Evolutionary conservation across 2,113 vertebrate species (phyloP).

Genomic region (Mugil cephalus): DNA sequence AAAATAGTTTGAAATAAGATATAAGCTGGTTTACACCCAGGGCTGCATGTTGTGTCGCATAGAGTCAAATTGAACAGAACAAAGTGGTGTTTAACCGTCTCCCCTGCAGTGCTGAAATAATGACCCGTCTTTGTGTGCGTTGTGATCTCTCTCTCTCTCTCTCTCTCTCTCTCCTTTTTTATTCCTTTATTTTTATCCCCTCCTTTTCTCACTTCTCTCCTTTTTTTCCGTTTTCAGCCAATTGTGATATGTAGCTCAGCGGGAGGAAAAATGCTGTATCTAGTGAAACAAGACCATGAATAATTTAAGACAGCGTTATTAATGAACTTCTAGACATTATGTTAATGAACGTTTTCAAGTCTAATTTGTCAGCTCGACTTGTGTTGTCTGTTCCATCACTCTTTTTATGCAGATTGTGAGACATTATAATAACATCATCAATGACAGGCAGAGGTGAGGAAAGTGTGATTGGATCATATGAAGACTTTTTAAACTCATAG

Average conservation of each 20-base stretch:
- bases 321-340: conserved; percentile 92
- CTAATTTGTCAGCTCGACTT: conserved; percentile 89
- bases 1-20: conserved; percentile 62
- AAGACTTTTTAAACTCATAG: background rate
- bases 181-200: conserved; percentile 5
- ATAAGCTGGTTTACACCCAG: conserved; percentile 69
- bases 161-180: conserved; percentile 41
- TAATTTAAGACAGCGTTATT: conserved; percentile 92
- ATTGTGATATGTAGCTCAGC: conserved; percentile 89
- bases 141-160: conserved; percentile 76
- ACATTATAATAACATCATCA: conserved; percentile 86
- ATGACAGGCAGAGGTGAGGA: conserved; percentile 75
- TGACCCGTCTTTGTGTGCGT: conserved; percentile 83
- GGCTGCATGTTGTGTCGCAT: conserved; percentile 63
- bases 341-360: conserved; percentile 92
- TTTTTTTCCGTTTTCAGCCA: conserved; percentile 84
- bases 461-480: conserved; percentile 32
- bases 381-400: conserved; percentile 84
- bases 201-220: background rate
- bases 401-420: conserved; percentile 87
- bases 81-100: conserved; percentile 77
- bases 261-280: conserved; percentile 88
- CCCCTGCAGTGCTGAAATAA: conserved; percentile 80
- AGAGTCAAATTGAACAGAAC: conserved; percentile 77
- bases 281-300: conserved; percentile 93